Conservation (phyloP, 2,888 invertebrate species). For the Dusona sp. region DNA sequence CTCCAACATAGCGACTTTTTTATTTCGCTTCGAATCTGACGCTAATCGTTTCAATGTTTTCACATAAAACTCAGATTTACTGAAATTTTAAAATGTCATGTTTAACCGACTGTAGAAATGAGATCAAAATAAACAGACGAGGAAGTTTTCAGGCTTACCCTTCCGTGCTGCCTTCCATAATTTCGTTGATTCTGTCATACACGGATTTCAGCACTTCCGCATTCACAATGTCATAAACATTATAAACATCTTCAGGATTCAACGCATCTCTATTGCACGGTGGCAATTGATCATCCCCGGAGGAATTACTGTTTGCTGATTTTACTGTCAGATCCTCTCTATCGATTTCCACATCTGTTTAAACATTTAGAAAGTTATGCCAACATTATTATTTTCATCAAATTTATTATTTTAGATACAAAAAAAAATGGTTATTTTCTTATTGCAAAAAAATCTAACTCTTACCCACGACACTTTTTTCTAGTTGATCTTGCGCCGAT, state of each 20-base stretch:
- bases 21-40: conserved; percentile 67
- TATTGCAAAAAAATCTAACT: conserved; percentile 5
- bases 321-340: conserved; percentile 69
- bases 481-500: conserved; percentile 87
- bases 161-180: conserved; percentile 70
- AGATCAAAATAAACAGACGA: background rate
- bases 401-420: background rate
- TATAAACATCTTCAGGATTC: conserved; percentile 79
- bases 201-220: conserved; percentile 77
- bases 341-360: conserved; percentile 74
- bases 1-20: conserved; percentile 77
- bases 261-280: conserved; percentile 80
- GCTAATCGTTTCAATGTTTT: conserved; percentile 69
- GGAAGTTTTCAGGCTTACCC: conserved; percentile 69
- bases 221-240: conserved; percentile 81
- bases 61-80: conserved; percentile 75
- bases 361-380: background rate
- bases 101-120: background rate
- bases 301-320: conserved; percentile 67
- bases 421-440: background rate
- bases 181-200: conserved; percentile 71
- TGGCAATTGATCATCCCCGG: conserved; percentile 72
- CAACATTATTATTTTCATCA: background rate
- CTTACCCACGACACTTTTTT: conserved; percentile 86
- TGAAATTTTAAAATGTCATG: conserved; percentile 55